phyloP scores from a whole-genome alignment of 2,113 vertebrate species.

The Odobenus rosmarus region DNA sequence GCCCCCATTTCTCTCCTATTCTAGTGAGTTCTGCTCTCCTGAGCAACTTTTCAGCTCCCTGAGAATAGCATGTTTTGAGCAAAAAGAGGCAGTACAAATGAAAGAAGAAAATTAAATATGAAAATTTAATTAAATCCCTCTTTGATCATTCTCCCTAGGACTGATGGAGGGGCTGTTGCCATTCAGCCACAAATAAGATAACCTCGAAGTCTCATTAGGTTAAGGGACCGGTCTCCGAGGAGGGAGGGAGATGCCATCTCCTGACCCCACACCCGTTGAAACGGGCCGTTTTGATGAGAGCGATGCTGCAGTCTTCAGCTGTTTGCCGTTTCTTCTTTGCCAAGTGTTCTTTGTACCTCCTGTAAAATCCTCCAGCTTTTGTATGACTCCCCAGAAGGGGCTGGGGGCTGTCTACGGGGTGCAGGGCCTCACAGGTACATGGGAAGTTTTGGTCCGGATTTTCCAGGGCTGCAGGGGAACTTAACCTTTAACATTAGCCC shows the following conservation, averaged over 20 bases:
- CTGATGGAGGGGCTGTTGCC: background rate
- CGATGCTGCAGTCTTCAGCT: constrained; percentile 30
- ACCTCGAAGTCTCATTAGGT: constrained; percentile 55
- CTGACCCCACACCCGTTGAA: background rate
- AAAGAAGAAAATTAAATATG: constrained; percentile 85
- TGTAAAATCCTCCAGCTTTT: background rate
- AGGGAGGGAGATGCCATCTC: background rate
- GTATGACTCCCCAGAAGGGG: background rate
- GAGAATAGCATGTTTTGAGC: constrained; percentile 31
- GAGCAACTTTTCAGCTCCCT: constrained; percentile 9
- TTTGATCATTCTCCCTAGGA: constrained; percentile 82
- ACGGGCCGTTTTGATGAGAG: constrained; percentile 55
- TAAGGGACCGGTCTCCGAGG: constrained; percentile 53
- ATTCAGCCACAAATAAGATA: background rate
- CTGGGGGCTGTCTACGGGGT: fast-evolving
- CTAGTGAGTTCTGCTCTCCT: background rate
- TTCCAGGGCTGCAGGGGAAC: background rate
- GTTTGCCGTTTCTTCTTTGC: background rate
- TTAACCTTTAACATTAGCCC: background rate
- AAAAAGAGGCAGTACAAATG: constrained; percentile 71
- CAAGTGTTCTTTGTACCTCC: background rate
- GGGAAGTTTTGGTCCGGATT: background rate
- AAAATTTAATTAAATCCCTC: constrained; percentile 87
- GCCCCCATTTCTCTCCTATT: background rate
- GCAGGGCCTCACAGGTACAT: fast-evolving